Evolutionary conservation across 2,797 vertebrate genomes (phyloP).

Genomic region (Melanotaenia parkinsoni): DNA sequence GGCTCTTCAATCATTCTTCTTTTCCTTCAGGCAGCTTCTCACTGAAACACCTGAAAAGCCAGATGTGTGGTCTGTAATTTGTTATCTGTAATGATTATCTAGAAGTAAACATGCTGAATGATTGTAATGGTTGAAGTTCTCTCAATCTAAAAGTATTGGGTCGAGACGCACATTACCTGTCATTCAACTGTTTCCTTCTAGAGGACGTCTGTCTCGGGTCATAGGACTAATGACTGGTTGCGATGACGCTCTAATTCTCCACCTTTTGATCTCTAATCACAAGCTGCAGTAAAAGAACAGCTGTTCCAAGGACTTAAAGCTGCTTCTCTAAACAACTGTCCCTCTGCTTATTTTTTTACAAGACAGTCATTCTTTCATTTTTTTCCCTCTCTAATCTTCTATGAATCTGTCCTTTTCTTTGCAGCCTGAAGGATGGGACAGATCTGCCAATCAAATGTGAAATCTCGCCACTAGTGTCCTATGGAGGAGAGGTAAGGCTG

Average conservation of each 20-base stretch:
- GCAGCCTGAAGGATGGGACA: conserved; percentile 93
- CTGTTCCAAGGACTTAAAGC: conserved; percentile 61
- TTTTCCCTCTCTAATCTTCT: conserved; percentile 29
- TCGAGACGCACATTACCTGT: conserved; percentile 39
- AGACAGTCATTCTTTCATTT: conserved; percentile 5
- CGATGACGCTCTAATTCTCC: conserved; percentile 54
- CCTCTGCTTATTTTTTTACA: conserved; percentile 14
- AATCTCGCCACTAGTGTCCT: conserved; percentile 95
- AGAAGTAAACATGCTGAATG: conserved; percentile 53
- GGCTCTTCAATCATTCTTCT: conserved; percentile 32
- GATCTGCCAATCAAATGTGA: conserved; percentile 97
- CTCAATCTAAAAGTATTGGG: conserved; percentile 22
- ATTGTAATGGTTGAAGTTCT: conserved; percentile 25
- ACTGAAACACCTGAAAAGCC: conserved; percentile 36
- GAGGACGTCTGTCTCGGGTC: conserved; percentile 44
- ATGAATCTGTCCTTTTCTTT: conserved; percentile 37
- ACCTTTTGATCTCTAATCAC: conserved; percentile 68
- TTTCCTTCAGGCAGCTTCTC: conserved; percentile 35
- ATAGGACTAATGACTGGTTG: conserved; percentile 67
- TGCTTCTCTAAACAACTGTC: conserved; percentile 48
- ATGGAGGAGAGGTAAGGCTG: conserved; percentile 91
- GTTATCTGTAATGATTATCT: conserved; percentile 48
- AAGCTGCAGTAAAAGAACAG: conserved; percentile 63
- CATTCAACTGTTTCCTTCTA: conserved; percentile 65
- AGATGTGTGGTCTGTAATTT: conserved; percentile 39